Evolutionary conservation across 2,888 invertebrate genomes (phyloP).

Genomic region (Amphipyra berbera): DNA sequence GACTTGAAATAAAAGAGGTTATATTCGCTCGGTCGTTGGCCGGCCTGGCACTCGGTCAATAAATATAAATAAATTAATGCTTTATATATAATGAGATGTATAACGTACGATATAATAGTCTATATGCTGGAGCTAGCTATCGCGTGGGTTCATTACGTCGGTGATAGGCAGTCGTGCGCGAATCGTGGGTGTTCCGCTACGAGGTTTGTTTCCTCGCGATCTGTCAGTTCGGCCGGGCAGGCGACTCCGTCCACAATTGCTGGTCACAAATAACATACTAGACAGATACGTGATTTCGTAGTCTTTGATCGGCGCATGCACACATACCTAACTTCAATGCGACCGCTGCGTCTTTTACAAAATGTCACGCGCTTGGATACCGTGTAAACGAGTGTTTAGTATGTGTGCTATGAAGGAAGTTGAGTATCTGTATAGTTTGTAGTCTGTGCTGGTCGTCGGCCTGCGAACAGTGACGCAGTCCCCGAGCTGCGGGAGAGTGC

Average conservation of each 20-base stretch:
- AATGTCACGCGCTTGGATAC: too few species aligned
- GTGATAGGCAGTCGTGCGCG: constrained; percentile 46
- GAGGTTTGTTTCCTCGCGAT: constrained; percentile 5
- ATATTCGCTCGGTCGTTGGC: constrained; percentile 64
- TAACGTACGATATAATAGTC: constrained; percentile 62
- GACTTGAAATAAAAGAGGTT: constrained; percentile 70
- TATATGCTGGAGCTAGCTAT: constrained; percentile 74
- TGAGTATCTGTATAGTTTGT: not conserved
- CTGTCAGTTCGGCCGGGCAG: constrained; percentile 1
- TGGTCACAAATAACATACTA: not conserved
- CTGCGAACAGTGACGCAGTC: constrained; percentile 14
- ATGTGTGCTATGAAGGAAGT: not conserved
- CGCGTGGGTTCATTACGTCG: constrained; percentile 72
- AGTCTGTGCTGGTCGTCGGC: not conserved
- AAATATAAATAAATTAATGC: constrained; percentile 62
- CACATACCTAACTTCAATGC: not conserved
- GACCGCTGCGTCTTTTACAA: too few species aligned
- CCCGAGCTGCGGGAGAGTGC: constrained; percentile 54
- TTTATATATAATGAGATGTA: constrained; percentile 70
- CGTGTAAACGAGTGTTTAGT: not conserved
- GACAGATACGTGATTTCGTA: not conserved
- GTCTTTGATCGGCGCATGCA: not conserved
- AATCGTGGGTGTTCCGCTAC: constrained; percentile 6
- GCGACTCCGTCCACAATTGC: not conserved
- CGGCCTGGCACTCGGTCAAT: constrained; percentile 67